Evolutionary conservation across 2,888 invertebrate species (phyloP), one percentile per base, ranked within the genome.

Genomic region (Aethes cnicana): DNA sequence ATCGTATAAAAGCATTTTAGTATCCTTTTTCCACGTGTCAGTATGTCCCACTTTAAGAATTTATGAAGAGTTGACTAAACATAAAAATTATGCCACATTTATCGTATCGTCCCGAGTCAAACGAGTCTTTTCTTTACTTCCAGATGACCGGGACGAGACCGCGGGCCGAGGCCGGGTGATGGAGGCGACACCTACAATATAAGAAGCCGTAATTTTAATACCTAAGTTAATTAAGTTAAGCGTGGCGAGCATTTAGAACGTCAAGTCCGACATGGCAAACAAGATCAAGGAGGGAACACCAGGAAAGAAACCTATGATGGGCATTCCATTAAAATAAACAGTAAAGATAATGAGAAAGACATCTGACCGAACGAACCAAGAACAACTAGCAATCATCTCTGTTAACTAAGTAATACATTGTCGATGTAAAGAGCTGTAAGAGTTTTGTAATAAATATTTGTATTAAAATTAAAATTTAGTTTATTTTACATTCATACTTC

Each of bases 191-290:
- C 69, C 69, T 68, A 67, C 74, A 74, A 62, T 60, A 66, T 84
- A 85, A 73, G 84, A 77, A 87, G 84, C 84, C 86, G 86, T 88
- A 85, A 86, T 78, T 71, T 75, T 86, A 87, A 75, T 77, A 67
- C 56, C 54, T 85, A 85, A 84, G 78, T 74, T 78, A 74, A 61
- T 74, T 72, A 76, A 75, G 74, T 66, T 68, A 73, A 71, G 77
- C 54, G 57, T 75, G 69, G 64, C 75, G 81, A 84, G 86, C 86
- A 87, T 87, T 86, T 87, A 85, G 69, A 62, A 69, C 71, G 6
- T 11, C 1, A 68, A 69, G 67, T 69, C 54, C 69, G 58, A 47
- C 54, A 52, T 50, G 58, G 59, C 49, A 60, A 58, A 55, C 49
- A 39, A 54, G 46, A 52, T 43, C 46, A 50, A 43, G 58, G 42